These are phyloP conservation scores for Corbicula japonica DNA, from an alignment of 2,888 invertebrate species.

Conservation along the genomic window DNA sequence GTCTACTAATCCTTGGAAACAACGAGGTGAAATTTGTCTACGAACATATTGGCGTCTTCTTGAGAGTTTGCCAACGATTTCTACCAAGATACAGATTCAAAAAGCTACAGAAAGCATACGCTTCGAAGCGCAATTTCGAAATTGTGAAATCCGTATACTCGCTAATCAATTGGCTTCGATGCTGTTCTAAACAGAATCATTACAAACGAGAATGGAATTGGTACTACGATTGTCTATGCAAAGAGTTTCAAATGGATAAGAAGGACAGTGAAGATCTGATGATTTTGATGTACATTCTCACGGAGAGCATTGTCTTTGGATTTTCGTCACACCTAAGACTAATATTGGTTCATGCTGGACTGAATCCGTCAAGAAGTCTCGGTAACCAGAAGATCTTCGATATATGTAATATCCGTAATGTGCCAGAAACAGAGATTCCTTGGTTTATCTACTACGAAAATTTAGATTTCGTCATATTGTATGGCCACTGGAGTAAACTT, in stretches of 20 bases:
- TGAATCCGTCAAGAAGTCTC: constrained; percentile 6
- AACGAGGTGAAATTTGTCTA: constrained; percentile 27
- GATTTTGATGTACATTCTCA: constrained; percentile 32
- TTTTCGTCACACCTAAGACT: constrained; percentile 14
- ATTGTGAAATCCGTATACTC: constrained; percentile 2
- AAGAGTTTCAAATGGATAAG: constrained; percentile 14
- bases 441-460: constrained; percentile 9
- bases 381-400: neutral
- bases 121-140: neutral
- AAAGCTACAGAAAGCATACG: neutral
- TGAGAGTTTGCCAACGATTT: neutral
- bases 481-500: constrained; percentile 16
- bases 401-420: constrained; percentile 21
- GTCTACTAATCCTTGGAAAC: constrained; percentile 20
- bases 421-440: constrained; percentile 13
- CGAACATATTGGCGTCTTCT: constrained; percentile 6
- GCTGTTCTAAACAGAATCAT: neutral
- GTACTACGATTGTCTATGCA: constrained; percentile 7
- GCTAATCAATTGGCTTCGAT: constrained; percentile 8
- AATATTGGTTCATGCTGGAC: constrained; percentile 17
- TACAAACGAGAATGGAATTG: constrained; percentile 1
- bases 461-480: neutral
- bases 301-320: constrained; percentile 14
- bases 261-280: constrained; percentile 16
- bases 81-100: neutral